These are phyloP conservation scores for Solen grandis DNA, from an alignment of 1,140 invertebrate genomes.

Conservation along the genomic window DNA sequence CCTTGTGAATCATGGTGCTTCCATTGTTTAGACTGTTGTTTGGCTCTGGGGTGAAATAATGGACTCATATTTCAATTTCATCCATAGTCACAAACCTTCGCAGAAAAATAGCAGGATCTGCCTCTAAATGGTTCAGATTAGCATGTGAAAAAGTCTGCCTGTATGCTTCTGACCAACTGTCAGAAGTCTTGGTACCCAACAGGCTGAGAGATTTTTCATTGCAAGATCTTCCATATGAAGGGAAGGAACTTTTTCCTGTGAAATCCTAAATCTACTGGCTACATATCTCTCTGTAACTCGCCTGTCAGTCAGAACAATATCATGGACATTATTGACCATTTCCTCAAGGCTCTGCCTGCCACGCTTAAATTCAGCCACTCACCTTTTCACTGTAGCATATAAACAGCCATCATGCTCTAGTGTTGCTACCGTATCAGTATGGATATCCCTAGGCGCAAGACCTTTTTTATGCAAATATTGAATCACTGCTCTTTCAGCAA, in stretches of 20 bases:
- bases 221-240: too few relatives aligned
- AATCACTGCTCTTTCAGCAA: neutral
- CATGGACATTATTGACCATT: neutral
- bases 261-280: too few relatives aligned
- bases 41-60: neutral
- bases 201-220: neutral
- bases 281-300: too few relatives aligned
- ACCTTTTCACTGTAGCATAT: neutral
- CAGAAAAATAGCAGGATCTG: too few relatives aligned
- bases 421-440: neutral
- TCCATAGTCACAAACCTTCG: too few relatives aligned
- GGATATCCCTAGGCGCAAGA: neutral
- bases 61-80: neutral
- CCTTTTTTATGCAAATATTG: neutral
- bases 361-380: neutral
- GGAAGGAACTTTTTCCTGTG: too few relatives aligned
- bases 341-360: neutral
- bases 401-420: neutral
- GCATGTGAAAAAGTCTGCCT: neutral
- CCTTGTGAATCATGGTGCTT: neutral
- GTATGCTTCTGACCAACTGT: neutral
- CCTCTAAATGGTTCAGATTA: too few relatives aligned
- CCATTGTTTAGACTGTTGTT: neutral
- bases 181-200: neutral
- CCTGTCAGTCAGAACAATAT: neutral